phyloP scores from a whole-genome alignment of 2,797 vertebrate genomes.

The Anguilla anguilla region DNA sequence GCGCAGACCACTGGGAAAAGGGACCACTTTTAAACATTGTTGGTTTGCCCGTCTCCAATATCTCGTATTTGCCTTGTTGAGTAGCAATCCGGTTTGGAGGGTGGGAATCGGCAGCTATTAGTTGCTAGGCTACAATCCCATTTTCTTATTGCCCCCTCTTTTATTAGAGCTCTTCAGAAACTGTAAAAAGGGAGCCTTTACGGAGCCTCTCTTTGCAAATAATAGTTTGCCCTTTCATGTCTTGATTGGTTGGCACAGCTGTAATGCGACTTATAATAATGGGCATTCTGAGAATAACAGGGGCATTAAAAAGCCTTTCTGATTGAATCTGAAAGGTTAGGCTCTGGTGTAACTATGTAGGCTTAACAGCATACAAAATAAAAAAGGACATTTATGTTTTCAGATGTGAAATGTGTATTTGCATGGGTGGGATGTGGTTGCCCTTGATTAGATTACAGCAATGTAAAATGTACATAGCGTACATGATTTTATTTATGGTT shows the following conservation, averaged over 20 bases:
- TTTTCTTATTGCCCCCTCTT: neutral
- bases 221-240: slow-evolving; percentile 17
- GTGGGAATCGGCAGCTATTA: slow-evolving; percentile 1
- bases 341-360: neutral
- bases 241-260: neutral
- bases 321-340: neutral
- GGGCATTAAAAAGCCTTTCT: neutral
- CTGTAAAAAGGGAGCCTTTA: neutral
- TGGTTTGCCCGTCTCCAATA: neutral
- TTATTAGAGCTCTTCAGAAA: slow-evolving; percentile 18
- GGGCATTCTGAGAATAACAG: neutral
- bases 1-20: neutral
- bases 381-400: neutral
- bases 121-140: slow-evolving; percentile 19
- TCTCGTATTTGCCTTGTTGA: neutral
- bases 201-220: neutral
- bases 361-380: neutral
- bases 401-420: neutral
- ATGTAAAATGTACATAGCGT: neutral
- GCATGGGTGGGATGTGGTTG: neutral
- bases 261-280: neutral
- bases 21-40: neutral
- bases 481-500: neutral
- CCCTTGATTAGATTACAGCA: neutral
- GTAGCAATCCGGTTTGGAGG: neutral